phyloP scores from a whole-genome alignment of 2,113 vertebrate species.

The Pyxicephalus adspersus region DNA sequence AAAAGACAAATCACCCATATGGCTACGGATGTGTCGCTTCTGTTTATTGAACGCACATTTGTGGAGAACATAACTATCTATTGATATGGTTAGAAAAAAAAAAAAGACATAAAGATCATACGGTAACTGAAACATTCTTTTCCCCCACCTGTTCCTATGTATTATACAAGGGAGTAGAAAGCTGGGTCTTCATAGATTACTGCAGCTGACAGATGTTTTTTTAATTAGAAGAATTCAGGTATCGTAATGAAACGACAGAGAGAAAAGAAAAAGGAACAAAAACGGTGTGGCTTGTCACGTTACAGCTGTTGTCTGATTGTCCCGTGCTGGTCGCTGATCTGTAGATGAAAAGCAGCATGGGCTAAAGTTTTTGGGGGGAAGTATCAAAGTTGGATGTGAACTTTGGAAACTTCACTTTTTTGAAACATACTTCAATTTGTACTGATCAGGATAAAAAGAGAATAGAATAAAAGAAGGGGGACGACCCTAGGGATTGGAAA shows the following conservation, averaged over 20 bases:
- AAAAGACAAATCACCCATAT: conserved; percentile 36
- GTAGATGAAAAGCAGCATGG: conserved; percentile 1
- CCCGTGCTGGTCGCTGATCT: conserved; percentile 16
- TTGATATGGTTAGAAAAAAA: conserved; percentile 35
- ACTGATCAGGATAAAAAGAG: no score
- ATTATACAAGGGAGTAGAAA: conserved; percentile 63
- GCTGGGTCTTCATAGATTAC: conserved; percentile 62
- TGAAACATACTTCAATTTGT: no score
- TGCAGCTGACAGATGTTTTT: conserved; percentile 72
- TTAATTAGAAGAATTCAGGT: conserved; percentile 76
- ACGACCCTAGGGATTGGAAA: no score
- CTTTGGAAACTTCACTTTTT: neutral
- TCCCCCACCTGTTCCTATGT: conserved; percentile 63
- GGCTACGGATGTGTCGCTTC: conserved; percentile 26
- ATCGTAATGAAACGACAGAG: conserved; percentile 62
- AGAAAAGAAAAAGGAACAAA: conserved; percentile 53
- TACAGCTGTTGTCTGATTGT: conserved; percentile 62
- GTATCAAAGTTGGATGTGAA: neutral
- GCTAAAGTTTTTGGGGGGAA: neutral
- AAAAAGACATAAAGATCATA: conserved; percentile 52
- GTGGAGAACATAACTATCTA: conserved; percentile 41
- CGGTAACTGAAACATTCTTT: conserved; percentile 59
- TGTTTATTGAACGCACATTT: conserved; percentile 30
- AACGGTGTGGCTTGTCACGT: conserved; percentile 24
- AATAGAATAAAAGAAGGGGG: no score